Conservation (phyloP, 2,888 invertebrate genomes). For the Helleia helle region DNA sequence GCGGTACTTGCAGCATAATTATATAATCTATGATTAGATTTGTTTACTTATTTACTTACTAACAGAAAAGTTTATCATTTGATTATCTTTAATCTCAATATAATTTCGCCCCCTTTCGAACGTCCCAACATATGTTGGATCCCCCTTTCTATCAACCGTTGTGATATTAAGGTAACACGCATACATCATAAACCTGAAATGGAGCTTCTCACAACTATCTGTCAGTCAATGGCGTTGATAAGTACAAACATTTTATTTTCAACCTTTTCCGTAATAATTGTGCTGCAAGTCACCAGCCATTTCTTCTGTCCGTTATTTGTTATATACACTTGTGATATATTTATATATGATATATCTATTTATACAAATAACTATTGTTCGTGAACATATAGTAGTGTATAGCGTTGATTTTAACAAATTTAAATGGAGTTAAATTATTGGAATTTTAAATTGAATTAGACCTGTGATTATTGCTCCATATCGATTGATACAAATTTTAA, state of each 20-base stretch:
- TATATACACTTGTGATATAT: constrained; percentile 1
- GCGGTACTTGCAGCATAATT: constrained; percentile 2
- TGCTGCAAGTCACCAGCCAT: background rate
- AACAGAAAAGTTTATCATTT: too few species aligned
- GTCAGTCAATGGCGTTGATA: background rate
- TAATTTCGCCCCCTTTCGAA: too few species aligned
- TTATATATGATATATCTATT: background rate
- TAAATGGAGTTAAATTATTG: constrained; percentile 17
- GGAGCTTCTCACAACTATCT: too few species aligned
- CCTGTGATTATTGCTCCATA: constrained; percentile 7
- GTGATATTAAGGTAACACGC: too few species aligned
- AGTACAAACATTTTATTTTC: background rate
- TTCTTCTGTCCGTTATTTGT: background rate
- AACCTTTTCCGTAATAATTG: background rate
- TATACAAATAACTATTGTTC: background rate
- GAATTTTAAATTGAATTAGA: constrained; percentile 10
- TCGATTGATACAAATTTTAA: background rate
- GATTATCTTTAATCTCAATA: too few species aligned
- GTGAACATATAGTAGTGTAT: constrained; percentile 1
- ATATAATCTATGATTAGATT: background rate
- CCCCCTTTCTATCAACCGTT: too few species aligned
- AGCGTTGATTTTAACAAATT: constrained; percentile 25
- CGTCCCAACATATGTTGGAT: too few species aligned
- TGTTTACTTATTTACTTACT: too few species aligned
- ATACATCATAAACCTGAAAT: too few species aligned